Percentiles rank a stretch among this genome's conserved stretches.
phyloP scores from a whole-genome alignment of 2,113 vertebrate species.

The Puffinus mauretanicus region DNA sequence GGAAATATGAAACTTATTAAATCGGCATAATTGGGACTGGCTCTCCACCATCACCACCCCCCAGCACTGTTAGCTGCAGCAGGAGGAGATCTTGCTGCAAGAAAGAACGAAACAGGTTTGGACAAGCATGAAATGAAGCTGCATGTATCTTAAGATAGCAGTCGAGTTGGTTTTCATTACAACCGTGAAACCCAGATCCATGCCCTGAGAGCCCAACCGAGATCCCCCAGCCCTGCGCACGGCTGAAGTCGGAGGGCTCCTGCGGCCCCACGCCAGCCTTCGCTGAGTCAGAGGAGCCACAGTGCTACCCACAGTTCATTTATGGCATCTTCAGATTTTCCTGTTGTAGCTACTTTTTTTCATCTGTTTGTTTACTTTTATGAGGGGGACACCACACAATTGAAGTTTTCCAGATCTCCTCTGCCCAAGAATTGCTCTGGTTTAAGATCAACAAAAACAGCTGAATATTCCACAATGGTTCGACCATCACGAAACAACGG shows the following conservation, averaged over 20 bases:
- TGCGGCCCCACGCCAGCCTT: not conserved
- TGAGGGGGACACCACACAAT: accelerated
- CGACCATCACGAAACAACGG: not conserved
- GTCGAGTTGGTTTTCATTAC: not conserved
- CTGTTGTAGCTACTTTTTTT: not conserved
- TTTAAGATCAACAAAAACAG: not conserved
- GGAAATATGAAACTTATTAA: not conserved
- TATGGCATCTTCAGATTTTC: not conserved
- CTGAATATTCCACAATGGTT: not conserved
- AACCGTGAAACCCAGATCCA: not conserved
- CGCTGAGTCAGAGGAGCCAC: accelerated
- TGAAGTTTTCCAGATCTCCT: not conserved
- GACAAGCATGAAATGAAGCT: not conserved
- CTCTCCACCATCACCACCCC: not conserved
- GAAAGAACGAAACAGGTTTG: not conserved
- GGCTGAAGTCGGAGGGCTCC: not conserved
- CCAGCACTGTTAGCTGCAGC: not conserved
- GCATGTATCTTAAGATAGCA: not conserved
- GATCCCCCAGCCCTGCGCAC: accelerated
- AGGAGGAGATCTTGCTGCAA: not conserved
- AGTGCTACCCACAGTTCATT: not conserved
- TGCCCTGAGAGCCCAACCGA: accelerated
- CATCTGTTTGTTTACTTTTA: not conserved
- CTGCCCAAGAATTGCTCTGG: not conserved
- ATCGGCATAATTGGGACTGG: accelerated